Base-by-base conservation (phyloP, 2,888 invertebrate genomes). In the Keiferia lycopersicella region DNA sequence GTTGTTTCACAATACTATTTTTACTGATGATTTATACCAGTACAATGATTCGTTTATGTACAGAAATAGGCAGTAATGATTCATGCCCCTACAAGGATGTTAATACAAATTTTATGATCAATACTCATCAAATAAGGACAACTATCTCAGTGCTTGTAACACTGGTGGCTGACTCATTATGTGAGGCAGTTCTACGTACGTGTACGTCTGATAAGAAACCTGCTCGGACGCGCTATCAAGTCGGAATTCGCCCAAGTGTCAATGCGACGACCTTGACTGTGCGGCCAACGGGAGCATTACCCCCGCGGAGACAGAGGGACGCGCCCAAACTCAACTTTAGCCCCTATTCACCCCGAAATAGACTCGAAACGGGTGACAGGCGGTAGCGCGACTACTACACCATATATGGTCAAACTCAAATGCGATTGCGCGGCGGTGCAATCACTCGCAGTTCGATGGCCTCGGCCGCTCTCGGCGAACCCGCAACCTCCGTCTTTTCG, bases 381-480 rank as follows among this genome's bases (percentile, higher is more conserved):
- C 75, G 69, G 70, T 72, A 71, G 75, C 73, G 75, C 79, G 77
- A 76, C 77, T 76, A 77, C 84, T 90, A 89, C 81, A 81, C 91
- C 91, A 73, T 91, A 90, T 90, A 91, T 87, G 91, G 91, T 80
- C 84, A 91, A 88, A 83, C 81, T 76, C 76, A 79, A 81, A 72
- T 82, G 89, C 88, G 88, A 84, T 87, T 91, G 91, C 90, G 90
- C 91, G 87, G 77, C 83, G 79, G 76, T 86, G 87, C 88, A 85
- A 80, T 82, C 82, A 78, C 80, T 76, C 72, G 68, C 77, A 81
- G 90, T 89, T 90, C 90, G 87, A 87, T 87, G 91, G 88, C 89
- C 91, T 78, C 86, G 67, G 50, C 20, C 10, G 26, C 71, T 67
- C 68, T 62, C 67, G 62, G 67, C 69, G 68, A 51, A 56, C 48